These are phyloP conservation scores for Chymomyza costata DNA, from an alignment of 1,140 invertebrate species.

Conservation along the genomic window DNA sequence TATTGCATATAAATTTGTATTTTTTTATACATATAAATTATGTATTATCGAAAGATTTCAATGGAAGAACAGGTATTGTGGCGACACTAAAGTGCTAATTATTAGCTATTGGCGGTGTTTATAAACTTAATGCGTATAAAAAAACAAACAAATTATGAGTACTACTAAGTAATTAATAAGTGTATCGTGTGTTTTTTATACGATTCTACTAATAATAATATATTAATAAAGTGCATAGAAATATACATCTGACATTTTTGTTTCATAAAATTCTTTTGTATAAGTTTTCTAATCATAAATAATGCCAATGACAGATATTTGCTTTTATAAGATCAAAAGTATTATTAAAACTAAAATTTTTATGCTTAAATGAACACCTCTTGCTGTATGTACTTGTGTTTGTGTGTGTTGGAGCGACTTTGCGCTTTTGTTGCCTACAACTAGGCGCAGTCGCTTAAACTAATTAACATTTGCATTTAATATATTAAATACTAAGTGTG, in stretches of 20 bases:
- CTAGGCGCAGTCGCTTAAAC: constrained; percentile 20
- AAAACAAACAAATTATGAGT: constrained; percentile 48
- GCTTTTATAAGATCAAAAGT: constrained; percentile 21
- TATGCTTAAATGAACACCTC: constrained; percentile 59
- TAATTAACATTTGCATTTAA: constrained; percentile 4
- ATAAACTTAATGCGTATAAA: constrained; percentile 56
- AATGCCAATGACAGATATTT: too few species aligned
- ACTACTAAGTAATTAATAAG: constrained; percentile 19
- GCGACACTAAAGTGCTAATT: constrained; percentile 70
- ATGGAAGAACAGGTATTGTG: constrained; percentile 72
- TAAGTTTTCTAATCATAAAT: too few species aligned
- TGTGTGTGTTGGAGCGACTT: too few species aligned
- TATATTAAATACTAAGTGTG: constrained; percentile 44
- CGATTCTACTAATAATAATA: constrained; percentile 30
- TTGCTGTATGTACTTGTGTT: constrained; percentile 13
- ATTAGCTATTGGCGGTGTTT: constrained; percentile 71
- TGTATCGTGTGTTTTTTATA: constrained; percentile 13
- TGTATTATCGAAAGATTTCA: constrained; percentile 51
- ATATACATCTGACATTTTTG: too few species aligned
- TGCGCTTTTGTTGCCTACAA: too few species aligned
- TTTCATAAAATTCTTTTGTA: too few species aligned
- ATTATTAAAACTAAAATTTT: constrained; percentile 29
- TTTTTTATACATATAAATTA: constrained; percentile 28
- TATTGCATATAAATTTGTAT: constrained; percentile 59
- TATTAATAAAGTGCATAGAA: constrained; percentile 19